These are phyloP conservation scores for Nephila pilipes DNA, from an alignment of 1,140 invertebrate species.

Conservation along the genomic window DNA sequence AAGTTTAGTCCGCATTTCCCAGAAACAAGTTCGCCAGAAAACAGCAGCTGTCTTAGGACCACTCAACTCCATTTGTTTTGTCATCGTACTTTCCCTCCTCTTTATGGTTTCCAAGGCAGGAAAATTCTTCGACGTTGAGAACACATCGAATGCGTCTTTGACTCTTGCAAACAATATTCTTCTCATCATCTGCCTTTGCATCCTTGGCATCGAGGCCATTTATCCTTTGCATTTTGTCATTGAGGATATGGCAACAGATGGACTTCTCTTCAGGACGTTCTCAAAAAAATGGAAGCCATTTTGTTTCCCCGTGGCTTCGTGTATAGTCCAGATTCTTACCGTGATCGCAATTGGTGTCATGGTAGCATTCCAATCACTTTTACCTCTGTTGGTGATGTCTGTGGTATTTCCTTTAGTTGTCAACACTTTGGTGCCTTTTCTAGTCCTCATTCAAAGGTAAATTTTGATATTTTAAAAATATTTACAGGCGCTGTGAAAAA, in stretches of 20 bases:
- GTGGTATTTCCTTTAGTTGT: constrained; percentile 52
- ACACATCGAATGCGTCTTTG: too few relatives aligned
- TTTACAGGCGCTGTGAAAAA: too few relatives aligned
- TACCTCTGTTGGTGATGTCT: neutral
- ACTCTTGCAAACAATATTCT: constrained; percentile 24
- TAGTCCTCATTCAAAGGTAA: constrained; percentile 67
- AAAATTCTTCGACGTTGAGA: neutral
- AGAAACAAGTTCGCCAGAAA: neutral
- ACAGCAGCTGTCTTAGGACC: constrained; percentile 8
- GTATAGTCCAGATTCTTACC: neutral
- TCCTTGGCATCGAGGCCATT: constrained; percentile 36
- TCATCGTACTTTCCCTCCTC: neutral
- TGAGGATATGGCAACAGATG: constrained; percentile 63
- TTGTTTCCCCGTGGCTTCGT: constrained; percentile 25
- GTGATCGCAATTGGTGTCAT: neutral
- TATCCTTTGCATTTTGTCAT: constrained; percentile 34
- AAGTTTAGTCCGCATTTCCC: constrained; percentile 35
- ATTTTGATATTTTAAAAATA: neutral
- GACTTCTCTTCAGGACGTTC: constrained; percentile 53
- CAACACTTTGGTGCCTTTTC: constrained; percentile 38
- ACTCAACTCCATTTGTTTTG: constrained; percentile 41
- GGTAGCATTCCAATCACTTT: neutral
- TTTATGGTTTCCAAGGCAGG: neutral
- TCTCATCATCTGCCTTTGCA: constrained; percentile 13
- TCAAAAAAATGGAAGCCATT: constrained; percentile 62